Base-by-base conservation (phyloP, 2,113 vertebrate species). In the Platichthys stellatus region DNA sequence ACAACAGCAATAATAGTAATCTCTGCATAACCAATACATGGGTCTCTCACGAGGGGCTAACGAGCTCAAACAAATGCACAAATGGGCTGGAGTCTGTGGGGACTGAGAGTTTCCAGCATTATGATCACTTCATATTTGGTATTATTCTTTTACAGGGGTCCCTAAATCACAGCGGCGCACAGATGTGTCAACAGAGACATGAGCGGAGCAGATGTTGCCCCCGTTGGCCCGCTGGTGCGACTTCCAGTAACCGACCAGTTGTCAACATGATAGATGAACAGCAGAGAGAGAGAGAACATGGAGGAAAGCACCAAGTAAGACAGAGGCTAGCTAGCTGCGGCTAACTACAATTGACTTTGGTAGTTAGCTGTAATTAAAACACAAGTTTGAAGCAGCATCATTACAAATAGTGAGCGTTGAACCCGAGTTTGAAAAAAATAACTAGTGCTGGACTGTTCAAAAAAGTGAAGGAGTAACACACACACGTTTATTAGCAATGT, bases 291-390 rank as follows among this genome's bases (percentile, higher is more conserved):
- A 26, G 72, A 63, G 47, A 62, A 83, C 72, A 81, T 80, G 83
- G 78, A 76, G 72, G 78, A 81, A 82, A 81, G 63, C 51, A 84
- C 18, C 59, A 80, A 76, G n/a, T 43, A 26, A 69, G 47, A 70
- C 2, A 43, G n/a, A 43, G 58, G 74, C 75, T 83, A 82, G 40
- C 56, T 61, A 56, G 51, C 53, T 66, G 71, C 38, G 20, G 85
- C 80, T 82, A 88, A 81, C 74, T 73, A 74, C 76, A 82, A 80
- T 73, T 21, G 58, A 74, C n/a, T 67, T 20, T 57, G 38, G 61
- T 45, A 43, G 49, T 56, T 63, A 69, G 31, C 69, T 6, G 5
- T 26, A 17, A n/a, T 51, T 54, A 5, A 10, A 53, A 45, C 14
- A 78, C 67, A 18, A 65, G 20, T 51, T 35, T 57, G 60, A 54